Percentiles rank a stretch among this genome's conserved stretches.
These are phyloP conservation scores for Dorcus hopei DNA, from an alignment of 2,888 invertebrate genomes.

Conservation along the genomic window DNA sequence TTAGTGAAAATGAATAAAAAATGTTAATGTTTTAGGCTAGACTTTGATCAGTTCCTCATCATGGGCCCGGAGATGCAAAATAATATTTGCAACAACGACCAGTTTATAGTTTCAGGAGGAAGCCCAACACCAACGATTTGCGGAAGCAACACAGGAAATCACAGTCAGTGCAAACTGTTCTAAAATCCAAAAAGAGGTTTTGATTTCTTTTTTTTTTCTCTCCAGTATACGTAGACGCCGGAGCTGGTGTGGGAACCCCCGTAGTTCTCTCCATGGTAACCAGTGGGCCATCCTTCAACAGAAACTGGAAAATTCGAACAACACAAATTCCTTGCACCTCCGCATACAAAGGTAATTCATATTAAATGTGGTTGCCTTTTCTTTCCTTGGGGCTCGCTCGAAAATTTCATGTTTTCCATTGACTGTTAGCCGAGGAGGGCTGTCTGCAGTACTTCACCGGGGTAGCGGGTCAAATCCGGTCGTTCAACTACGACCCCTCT, in stretches of 20 bases:
- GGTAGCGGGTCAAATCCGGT: conserved; percentile 75
- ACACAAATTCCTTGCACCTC: conserved; percentile 77
- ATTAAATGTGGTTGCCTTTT: conserved; percentile 3
- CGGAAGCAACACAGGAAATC: conserved; percentile 76
- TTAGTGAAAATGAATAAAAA: not conserved
- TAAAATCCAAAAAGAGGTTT: not conserved
- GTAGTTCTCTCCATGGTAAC: conserved; percentile 79
- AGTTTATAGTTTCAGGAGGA: conserved; percentile 80
- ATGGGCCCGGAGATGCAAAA: conserved; percentile 73
- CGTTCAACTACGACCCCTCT: conserved; percentile 79
- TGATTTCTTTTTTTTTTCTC: conserved; percentile 2
- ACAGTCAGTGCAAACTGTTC: conserved; percentile 59
- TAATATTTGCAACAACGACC: conserved; percentile 79
- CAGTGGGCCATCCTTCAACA: conserved; percentile 68
- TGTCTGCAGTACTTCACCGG: conserved; percentile 79
- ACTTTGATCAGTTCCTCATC: conserved; percentile 74
- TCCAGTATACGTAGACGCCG: conserved; percentile 82
- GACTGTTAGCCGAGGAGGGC: conserved; percentile 62
- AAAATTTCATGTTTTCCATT: not conserved
- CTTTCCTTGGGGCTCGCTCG: not conserved
- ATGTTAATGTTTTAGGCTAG: conserved; percentile 55
- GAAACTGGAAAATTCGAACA: conserved; percentile 78
- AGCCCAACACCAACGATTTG: conserved; percentile 78
- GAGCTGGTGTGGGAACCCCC: conserved; percentile 70
- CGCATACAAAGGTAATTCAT: conserved; percentile 60